A percentile compares a stretch with the other conserved stretches of the same genome.
phyloP scores from a whole-genome alignment of 1,140 invertebrate genomes.

The Linepithema humile region DNA sequence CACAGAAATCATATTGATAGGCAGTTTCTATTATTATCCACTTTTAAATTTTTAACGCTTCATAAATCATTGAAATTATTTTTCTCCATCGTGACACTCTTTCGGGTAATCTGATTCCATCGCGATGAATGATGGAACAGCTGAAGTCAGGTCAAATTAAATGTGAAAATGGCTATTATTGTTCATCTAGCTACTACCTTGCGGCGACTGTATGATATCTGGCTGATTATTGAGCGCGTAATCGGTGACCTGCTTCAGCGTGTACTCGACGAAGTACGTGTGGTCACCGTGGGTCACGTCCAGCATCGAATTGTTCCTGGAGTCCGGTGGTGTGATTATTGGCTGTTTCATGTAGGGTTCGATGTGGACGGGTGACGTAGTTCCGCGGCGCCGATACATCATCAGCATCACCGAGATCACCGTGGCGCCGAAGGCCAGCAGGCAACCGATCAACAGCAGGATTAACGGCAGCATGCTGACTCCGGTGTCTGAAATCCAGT shows the following conservation, averaged over 20 bases:
- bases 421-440: constrained; percentile 87
- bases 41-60: too few species aligned
- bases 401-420: constrained; percentile 87
- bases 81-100: too few species aligned
- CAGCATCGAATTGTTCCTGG: constrained; percentile 84
- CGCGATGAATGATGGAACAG: too few species aligned
- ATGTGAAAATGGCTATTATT: too few species aligned
- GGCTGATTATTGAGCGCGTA: constrained; percentile 84
- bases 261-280: constrained; percentile 85
- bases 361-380: constrained; percentile 83
- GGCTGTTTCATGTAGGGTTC: constrained; percentile 86
- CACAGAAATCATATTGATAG: neutral
- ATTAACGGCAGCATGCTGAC: constrained; percentile 87
- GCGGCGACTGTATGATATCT: constrained; percentile 85
- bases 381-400: constrained; percentile 82
- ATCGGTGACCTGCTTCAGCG: constrained; percentile 83
- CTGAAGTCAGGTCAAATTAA: too few species aligned
- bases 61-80: too few species aligned
- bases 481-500: constrained; percentile 85
- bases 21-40: neutral
- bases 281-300: constrained; percentile 85
- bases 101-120: too few species aligned
- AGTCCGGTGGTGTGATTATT: constrained; percentile 84
- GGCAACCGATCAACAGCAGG: constrained; percentile 86
- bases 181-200: constrained; percentile 80